A percentile compares a stretch with the other conserved stretches of the same genome.
Evolutionary conservation across 2,888 invertebrate genomes (phyloP).

Genomic region (Lumbricus terrestris): DNA sequence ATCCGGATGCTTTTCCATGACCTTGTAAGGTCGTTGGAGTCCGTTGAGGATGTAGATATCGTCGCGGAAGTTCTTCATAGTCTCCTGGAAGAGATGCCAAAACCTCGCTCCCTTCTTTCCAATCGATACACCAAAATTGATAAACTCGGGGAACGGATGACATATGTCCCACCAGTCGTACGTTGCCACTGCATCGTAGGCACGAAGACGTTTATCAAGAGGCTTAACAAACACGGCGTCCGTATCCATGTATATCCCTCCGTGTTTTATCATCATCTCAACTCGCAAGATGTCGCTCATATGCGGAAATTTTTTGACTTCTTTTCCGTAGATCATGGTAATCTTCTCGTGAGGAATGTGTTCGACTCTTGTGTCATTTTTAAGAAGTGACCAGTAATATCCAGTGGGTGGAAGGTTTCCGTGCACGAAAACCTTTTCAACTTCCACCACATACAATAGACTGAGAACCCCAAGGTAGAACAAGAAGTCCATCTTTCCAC

Average conservation of each 20-base stretch:
- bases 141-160: slow-evolving; percentile 35
- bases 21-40: slow-evolving; percentile 38
- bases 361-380: background rate
- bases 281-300: slow-evolving; percentile 51
- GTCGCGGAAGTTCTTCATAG: slow-evolving; percentile 35
- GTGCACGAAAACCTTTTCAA: slow-evolving; percentile 48
- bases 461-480: slow-evolving; percentile 52
- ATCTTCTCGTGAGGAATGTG: background rate
- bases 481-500: slow-evolving; percentile 45
- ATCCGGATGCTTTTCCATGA: slow-evolving; percentile 44
- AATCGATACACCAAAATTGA: slow-evolving; percentile 38
- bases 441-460: slow-evolving; percentile 45
- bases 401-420: slow-evolving; percentile 42
- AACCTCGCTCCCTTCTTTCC: slow-evolving; percentile 38
- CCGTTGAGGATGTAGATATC: slow-evolving; percentile 36
- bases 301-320: slow-evolving; percentile 43
- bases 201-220: slow-evolving; percentile 39
- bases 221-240: slow-evolving; percentile 51
- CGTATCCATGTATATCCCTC: slow-evolving; percentile 54
- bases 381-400: slow-evolving; percentile 21
- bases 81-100: slow-evolving; percentile 36
- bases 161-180: slow-evolving; percentile 46
- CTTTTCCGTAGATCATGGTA: slow-evolving; percentile 20
- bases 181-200: slow-evolving; percentile 47
- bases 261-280: slow-evolving; percentile 50